Evolutionary conservation across 2,113 vertebrate species (phyloP), one percentile per base, ranked within the genome.

Genomic region (Callospermophilus lateralis): DNA sequence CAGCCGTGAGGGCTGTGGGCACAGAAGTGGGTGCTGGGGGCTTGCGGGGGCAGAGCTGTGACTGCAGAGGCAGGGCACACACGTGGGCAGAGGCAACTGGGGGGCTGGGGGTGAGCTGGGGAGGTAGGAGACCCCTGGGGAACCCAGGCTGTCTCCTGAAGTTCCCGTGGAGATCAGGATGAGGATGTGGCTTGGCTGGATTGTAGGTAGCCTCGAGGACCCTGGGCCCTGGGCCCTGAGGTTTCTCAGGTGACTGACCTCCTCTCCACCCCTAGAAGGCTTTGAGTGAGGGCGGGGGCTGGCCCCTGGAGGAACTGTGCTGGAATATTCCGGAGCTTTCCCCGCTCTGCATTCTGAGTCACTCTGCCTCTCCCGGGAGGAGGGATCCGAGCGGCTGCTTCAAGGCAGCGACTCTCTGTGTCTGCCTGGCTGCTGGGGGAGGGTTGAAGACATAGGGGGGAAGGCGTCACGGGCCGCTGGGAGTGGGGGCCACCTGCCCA

Each of bases 171-270:
- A 26, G 37, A 12, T 17, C 0, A 34, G 55, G 53, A 5, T 2
- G 0, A 15, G 0, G 16, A 12, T 6, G 8, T 2, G 30, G 28
- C 26, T 9, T 55, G 67, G 20, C 80, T 28, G 79, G 37, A 5
- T 2, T 1, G 3, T 1, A 4, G 28, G 58, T 1, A 0, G 13
- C 8, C 3, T 8, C 8, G 15, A 48, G 1, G 37, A 63, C 26
- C 19, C 1, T 2, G 0, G 8, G 74, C 24, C 65, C 53, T 4
- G 2, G 8, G 8, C 55, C 34, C 42, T 20, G 3, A 30, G 84
- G 30, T 22, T 17, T 32, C 34, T 26, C 48, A 6, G n/a, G 20
- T 11, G 37, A 51, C 39, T 45, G 10, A 16, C 20, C 8, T 3
- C 15, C 77, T 17, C 24, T 32, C 42, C 45, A 32, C 65, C 39